Evolutionary conservation across 2,797 vertebrate species (phyloP).

Genomic region (Balearica regulorum): DNA sequence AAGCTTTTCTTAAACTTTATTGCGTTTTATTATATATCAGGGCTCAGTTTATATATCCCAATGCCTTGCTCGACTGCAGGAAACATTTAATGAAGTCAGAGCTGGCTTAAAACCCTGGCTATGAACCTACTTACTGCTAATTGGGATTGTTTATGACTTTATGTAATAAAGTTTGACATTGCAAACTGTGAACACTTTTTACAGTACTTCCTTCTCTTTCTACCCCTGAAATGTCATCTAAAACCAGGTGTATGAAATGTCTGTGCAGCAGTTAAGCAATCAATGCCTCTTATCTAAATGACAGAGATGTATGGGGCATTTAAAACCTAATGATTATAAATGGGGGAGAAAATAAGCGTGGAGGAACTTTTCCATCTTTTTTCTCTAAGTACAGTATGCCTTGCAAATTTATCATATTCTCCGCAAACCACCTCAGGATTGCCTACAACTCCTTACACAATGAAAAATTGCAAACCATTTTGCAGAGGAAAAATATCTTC

Average conservation of each 20-base stretch:
- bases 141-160: constrained; percentile 65
- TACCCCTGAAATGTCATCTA: constrained; percentile 59
- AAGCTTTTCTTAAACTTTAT: constrained; percentile 60
- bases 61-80: neutral
- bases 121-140: constrained; percentile 47
- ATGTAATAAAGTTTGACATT: constrained; percentile 59
- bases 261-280: constrained; percentile 64
- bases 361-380: constrained; percentile 68
- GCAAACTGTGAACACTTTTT: constrained; percentile 56
- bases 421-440: neutral
- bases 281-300: constrained; percentile 67
- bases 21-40: constrained; percentile 66
- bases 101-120: constrained; percentile 33
- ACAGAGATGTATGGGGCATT: constrained; percentile 71
- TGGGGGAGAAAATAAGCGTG: constrained; percentile 67
- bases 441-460: constrained; percentile 1
- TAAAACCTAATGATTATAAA: constrained; percentile 74
- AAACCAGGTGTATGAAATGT: constrained; percentile 70
- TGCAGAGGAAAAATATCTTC: constrained; percentile 50
- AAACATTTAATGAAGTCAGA: constrained; percentile 47
- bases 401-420: constrained; percentile 62
- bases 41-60: neutral
- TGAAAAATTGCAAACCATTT: constrained; percentile 41
- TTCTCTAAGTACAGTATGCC: constrained; percentile 49
- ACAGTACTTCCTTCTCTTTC: constrained; percentile 46